Evolutionary conservation across 2,113 vertebrate species (phyloP).

Genomic region (Sinocyclocheilus rhinocerous): DNA sequence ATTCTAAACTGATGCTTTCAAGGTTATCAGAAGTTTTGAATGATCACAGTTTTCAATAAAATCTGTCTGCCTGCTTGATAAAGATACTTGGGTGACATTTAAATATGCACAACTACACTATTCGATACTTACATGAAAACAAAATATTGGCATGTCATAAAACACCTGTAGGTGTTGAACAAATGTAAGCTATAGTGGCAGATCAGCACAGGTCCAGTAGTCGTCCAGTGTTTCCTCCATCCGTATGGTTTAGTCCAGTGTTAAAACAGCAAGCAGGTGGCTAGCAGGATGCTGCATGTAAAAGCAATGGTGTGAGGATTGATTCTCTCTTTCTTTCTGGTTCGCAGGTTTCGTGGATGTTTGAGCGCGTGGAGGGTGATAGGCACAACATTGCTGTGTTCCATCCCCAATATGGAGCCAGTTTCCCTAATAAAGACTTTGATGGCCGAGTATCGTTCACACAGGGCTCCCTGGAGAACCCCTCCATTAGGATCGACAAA

Average conservation of each 20-base stretch:
- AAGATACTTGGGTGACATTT: not conserved
- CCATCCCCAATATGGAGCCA: conserved; percentile 75
- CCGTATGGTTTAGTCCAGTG: not conserved
- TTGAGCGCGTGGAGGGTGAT: conserved; percentile 64
- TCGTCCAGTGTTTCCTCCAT: not conserved
- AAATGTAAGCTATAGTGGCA: not conserved
- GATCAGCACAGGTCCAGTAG: not conserved
- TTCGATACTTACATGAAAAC: not conserved
- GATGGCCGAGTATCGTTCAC: conserved; percentile 71
- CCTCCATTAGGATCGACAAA: conserved; percentile 75
- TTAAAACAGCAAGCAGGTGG: not conserved
- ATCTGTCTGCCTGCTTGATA: conserved; percentile 3
- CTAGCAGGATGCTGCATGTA: not conserved
- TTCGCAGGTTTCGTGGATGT: conserved; percentile 78
- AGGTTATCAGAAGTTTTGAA: too few species aligned
- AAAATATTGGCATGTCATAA: not conserved
- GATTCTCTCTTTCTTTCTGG: not conserved
- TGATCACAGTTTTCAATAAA: not conserved
- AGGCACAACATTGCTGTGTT: conserved; percentile 79
- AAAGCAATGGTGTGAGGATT: not conserved
- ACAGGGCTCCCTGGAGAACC: conserved; percentile 68
- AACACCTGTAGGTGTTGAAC: not conserved
- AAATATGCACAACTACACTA: not conserved
- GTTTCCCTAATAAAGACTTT: conserved; percentile 73
- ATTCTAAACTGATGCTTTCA: not conserved